phyloP scores from a whole-genome alignment of 2,888 invertebrate genomes.

The Agrochola macilenta region DNA sequence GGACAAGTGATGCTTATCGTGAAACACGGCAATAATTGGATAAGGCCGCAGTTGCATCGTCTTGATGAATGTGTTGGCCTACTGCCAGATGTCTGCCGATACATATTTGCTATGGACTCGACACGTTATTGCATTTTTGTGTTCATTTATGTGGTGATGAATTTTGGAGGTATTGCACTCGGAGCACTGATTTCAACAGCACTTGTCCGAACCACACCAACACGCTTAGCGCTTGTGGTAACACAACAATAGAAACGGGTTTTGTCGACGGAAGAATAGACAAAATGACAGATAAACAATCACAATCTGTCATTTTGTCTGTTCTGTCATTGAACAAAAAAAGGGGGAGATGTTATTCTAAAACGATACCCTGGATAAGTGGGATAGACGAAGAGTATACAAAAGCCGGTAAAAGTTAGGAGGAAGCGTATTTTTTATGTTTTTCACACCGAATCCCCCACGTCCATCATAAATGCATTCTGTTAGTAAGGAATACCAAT shows the following conservation, averaged over 20 bases:
- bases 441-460: neutral
- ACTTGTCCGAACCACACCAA: too few relatives aligned
- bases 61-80: slow-evolving; percentile 72
- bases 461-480: neutral
- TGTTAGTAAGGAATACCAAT: neutral
- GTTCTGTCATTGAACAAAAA: too few relatives aligned
- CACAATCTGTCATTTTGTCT: too few relatives aligned
- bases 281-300: too few relatives aligned
- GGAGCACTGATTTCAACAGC: too few relatives aligned
- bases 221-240: too few relatives aligned
- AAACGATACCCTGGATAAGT: too few relatives aligned
- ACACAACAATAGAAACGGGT: too few relatives aligned
- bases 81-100: slow-evolving; percentile 62
- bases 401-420: neutral
- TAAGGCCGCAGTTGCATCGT: slow-evolving; percentile 56
- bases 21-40: slow-evolving; percentile 68
- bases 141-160: neutral
- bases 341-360: too few relatives aligned
- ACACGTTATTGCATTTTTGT: slow-evolving; percentile 46
- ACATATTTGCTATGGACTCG: slow-evolving; percentile 27
- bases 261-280: too few relatives aligned
- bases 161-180: neutral
- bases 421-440: too few relatives aligned
- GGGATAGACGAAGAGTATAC: neutral
- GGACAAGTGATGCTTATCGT: slow-evolving; percentile 35